Evolutionary conservation across 2,797 vertebrate genomes (phyloP), one percentile per base, ranked within the genome.

Genomic region (Crenuchus spilurus): DNA sequence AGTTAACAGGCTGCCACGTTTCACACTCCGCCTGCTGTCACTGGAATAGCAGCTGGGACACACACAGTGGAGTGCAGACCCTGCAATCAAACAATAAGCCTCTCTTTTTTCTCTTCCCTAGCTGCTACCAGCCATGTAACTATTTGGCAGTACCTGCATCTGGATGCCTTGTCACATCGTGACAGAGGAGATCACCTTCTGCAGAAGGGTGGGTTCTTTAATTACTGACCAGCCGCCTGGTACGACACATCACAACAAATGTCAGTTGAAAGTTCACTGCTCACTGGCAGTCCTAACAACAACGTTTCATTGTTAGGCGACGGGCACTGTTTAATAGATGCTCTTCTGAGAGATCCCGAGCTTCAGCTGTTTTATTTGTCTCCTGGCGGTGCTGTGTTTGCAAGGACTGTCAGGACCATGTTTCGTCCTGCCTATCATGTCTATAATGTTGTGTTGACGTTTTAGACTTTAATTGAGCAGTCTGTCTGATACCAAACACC

Each of bases 141-240:
- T 90, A 83, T 92, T 90, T 87, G 87, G 86, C 71, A 89, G 88
- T 89, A 88, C 84, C 88, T 80, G 80, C 65, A 83, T 91, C 91
- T 93, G 58, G 87, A 88, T 92, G 89, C 89, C 91, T 91, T 93
- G 89, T 91, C 91, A 92, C 87, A 84, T 84, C 82, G 79, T 95
- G 93, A 96, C 94, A 95, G 91, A 89, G 83, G 91, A 91, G 91
- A 90, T 92, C 93, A 93, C 93, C 93, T 95, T 90, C 90, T 85
- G 80, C 0, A 30, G 10, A 10, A 82, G 81, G 87, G 89, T 87
- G 86, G 88, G 90, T 86, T 85, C 90, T 93, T 94, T 95, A 95
- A 96, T 95, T 94, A 92, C 92, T 91, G 88, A 83, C 77, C 83
- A 86, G 89, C 87, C 92, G 84, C 89, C 88, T 87, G 89, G 87